Conservation (phyloP, 2,113 vertebrate genomes). For the Hiodon alosoides region DNA sequence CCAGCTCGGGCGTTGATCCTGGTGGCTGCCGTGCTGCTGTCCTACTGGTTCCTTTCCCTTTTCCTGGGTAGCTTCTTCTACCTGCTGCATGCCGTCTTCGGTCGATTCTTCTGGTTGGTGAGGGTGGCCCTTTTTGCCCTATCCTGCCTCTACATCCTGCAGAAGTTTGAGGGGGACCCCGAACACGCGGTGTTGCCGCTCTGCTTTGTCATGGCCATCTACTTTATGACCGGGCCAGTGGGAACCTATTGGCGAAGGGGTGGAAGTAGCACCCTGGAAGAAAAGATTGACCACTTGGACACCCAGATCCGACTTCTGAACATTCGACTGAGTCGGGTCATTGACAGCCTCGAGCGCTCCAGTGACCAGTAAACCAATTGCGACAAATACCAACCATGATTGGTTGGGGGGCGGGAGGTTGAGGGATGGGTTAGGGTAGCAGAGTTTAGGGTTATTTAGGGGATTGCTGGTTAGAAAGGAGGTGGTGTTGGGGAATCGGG, state of each 20-base stretch:
- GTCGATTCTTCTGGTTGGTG: constrained; percentile 88
- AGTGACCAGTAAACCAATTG: constrained; percentile 64
- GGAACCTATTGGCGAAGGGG: constrained; percentile 83
- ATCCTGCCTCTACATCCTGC: constrained; percentile 90
- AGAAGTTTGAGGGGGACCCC: constrained; percentile 89
- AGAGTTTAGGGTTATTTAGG: constrained; percentile 15
- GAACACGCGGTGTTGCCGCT: constrained; percentile 82
- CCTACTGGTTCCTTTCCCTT: constrained; percentile 82
- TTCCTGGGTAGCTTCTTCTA: constrained; percentile 85
- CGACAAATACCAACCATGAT: neutral
- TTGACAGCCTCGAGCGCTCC: constrained; percentile 79
- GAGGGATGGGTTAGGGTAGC: neutral
- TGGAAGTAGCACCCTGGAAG: constrained; percentile 73
- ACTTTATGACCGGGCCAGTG: constrained; percentile 92
- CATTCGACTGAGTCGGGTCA: constrained; percentile 84
- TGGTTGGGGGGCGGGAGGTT: neutral
- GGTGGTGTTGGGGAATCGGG: neutral
- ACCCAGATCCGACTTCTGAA: constrained; percentile 90
- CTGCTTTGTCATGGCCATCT: constrained; percentile 85
- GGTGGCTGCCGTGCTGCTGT: constrained; percentile 73
- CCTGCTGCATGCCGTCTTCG: constrained; percentile 77
- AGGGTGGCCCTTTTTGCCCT: constrained; percentile 81
- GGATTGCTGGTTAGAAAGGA: constrained; percentile 18
- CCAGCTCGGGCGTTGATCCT: constrained; percentile 76
- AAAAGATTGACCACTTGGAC: constrained; percentile 92